Evolutionary conservation across 2,888 invertebrate species (phyloP), one percentile per base, ranked within the genome.

Genomic region (Diadromus collaris): DNA sequence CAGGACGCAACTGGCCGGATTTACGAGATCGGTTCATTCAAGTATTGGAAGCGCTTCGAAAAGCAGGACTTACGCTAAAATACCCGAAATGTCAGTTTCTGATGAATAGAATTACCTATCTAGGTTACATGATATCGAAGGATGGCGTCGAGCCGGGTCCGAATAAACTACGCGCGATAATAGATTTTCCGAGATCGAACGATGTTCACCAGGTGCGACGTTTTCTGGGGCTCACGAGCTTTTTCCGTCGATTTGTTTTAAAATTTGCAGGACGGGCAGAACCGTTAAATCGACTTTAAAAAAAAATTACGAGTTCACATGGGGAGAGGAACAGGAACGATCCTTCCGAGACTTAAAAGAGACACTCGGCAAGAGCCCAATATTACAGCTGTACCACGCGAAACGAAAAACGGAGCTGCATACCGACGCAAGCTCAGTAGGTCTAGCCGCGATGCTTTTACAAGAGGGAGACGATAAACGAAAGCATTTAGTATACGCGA

Each of bases 31-130:
- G 78, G 48, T 64, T 88, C 6, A 48, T 68, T 24, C 34, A 60
- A 44, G 81, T 85, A 2, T 51, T 88, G 0, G 69, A 83, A 21
- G 82, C 81, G 6, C 63, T 87, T 2, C 54, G 78, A 13, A 54
- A 80, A 9, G 84, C 85, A 0, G 80, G 84, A 0, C 68, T 88
- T 10, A 88, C 86, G 0, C 60, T 90, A 3, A 87, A 88, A 48
- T 60, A 85, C 1, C 65, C 21, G 0, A 88, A 89, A 76, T 87
- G 86, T 63, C 60, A 78, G 9, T 87, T 89, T 75, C 84, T 81
- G 2, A 61, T 76, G 16, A 48, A 60, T 5, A 41, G 82, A 51
- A 78, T 89, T 0, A 68, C 81, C 10, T 87, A 85, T 60, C 79
- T 89, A 16, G 88, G 89, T 2, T 86, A 85, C 72, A 61, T 34